Percentiles rank a stretch among this genome's conserved stretches.
Evolutionary conservation across 2,797 vertebrate species (phyloP).

Genomic region (Myotis findleyi): DNA sequence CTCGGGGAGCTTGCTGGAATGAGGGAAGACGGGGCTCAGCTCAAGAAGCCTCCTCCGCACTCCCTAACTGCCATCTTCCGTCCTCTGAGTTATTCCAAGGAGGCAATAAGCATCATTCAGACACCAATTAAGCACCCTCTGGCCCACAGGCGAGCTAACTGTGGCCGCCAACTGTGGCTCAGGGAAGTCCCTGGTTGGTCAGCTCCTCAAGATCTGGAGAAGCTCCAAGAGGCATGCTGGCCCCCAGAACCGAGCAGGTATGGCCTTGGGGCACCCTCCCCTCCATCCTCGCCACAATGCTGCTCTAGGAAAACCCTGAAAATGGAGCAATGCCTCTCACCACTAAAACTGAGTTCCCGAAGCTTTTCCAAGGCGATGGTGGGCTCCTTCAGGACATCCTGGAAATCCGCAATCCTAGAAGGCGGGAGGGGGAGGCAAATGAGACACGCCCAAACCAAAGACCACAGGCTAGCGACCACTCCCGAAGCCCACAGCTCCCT

Average conservation of each 20-base stretch:
- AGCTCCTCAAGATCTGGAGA: background rate
- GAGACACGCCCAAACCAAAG: background rate
- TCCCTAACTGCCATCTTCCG: background rate
- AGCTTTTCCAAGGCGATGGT: constrained; percentile 92
- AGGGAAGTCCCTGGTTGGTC: background rate
- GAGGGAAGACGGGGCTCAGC: background rate
- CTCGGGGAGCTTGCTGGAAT: background rate
- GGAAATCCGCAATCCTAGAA: constrained; percentile 96
- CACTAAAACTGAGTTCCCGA: constrained; percentile 95
- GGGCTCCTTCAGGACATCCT: constrained; percentile 92
- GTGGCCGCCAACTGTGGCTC: background rate
- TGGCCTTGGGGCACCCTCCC: background rate
- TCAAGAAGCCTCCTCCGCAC: background rate
- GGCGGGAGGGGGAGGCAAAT: background rate
- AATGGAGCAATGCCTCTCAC: constrained; percentile 84
- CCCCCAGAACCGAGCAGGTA: background rate
- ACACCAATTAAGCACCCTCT: background rate
- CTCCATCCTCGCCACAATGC: background rate
- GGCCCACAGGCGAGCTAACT: background rate
- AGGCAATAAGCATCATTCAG: background rate
- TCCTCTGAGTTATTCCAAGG: background rate
- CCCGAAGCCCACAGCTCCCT: background rate
- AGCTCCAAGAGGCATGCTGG: background rate
- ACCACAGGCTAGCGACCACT: background rate
- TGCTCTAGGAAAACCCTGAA: too few relatives aligned